Percentiles rank a stretch among this genome's conserved stretches.
Evolutionary conservation across 2,797 vertebrate species (phyloP).

Genomic region (Chromis chromis): DNA sequence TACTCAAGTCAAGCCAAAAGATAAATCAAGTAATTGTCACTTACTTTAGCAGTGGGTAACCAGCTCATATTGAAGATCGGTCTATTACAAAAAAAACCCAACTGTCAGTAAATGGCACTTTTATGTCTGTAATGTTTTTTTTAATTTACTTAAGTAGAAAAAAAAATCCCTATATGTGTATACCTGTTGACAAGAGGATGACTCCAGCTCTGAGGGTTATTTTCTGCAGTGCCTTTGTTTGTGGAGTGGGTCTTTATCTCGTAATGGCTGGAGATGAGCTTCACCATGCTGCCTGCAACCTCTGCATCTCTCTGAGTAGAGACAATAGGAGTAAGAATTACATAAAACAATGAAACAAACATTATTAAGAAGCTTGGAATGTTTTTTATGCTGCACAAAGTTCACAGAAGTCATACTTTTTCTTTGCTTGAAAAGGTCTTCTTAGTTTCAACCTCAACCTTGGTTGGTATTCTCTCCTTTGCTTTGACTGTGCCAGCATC

Average conservation of each 20-base stretch:
- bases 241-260: slow-evolving; percentile 36
- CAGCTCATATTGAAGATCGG: slow-evolving; percentile 67
- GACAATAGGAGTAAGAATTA: neutral
- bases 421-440: slow-evolving; percentile 53
- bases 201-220: slow-evolving; percentile 11
- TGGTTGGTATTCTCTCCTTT: slow-evolving; percentile 28
- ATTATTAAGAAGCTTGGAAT: neutral
- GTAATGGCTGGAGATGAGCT: slow-evolving; percentile 80
- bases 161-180: neutral
- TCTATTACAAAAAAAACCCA: slow-evolving; percentile 58
- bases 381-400: neutral
- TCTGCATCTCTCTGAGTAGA: slow-evolving; percentile 64
- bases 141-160: neutral
- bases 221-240: slow-evolving; percentile 35
- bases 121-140: neutral
- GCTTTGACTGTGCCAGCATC: slow-evolving; percentile 22
- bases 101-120: neutral
- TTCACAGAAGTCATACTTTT: slow-evolving; percentile 62
- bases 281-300: slow-evolving; percentile 76
- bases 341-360: neutral
- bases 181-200: slow-evolving; percentile 69
- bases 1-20: neutral
- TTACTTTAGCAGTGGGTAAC: slow-evolving; percentile 66
- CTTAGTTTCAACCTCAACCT: slow-evolving; percentile 22
- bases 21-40: slow-evolving; percentile 33